Percentiles rank a stretch among this genome's conserved stretches.
Conservation (phyloP, 1,140 invertebrate genomes). For the Aphelenchoides besseyi region DNA sequence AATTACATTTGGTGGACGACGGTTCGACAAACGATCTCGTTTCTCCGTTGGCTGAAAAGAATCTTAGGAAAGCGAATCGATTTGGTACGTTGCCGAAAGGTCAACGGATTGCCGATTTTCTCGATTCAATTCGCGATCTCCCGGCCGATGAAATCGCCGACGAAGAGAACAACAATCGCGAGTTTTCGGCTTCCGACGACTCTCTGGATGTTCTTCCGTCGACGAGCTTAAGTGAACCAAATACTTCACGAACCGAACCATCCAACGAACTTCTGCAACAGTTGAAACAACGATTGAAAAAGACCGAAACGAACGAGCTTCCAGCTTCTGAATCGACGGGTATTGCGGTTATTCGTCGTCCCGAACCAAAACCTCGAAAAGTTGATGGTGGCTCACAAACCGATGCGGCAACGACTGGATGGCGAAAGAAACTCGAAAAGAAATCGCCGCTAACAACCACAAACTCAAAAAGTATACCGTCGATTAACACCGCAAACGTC, state of each 20-base stretch:
- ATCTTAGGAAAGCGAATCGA: conserved; percentile 89
- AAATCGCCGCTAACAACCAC: conserved; percentile 8
- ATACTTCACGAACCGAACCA: conserved; percentile 9
- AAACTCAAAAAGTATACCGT: conserved; percentile 20
- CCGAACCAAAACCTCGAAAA: conserved; percentile 47
- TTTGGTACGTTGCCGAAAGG: conserved; percentile 91
- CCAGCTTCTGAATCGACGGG: neutral
- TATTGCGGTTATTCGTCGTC: conserved; percentile 21
- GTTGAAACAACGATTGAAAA: conserved; percentile 52
- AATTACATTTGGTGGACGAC: conserved; percentile 39
- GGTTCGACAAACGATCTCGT: conserved; percentile 21
- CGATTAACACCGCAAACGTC: neutral
- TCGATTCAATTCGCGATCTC: conserved; percentile 70
- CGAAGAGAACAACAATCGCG: conserved; percentile 11
- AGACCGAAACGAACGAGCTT: conserved; percentile 34
- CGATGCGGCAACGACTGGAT: conserved; percentile 18
- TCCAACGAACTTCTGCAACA: conserved; percentile 46
- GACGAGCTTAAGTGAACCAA: conserved; percentile 25
- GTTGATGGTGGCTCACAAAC: conserved; percentile 36
- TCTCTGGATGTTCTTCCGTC: conserved; percentile 48
- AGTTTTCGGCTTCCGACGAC: conserved; percentile 37
- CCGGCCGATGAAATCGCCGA: conserved; percentile 23
- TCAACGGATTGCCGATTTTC: conserved; percentile 85
- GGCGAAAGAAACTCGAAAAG: conserved; percentile 28
- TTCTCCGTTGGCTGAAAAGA: conserved; percentile 85